A percentile compares a stretch with the other conserved stretches of the same genome.
Evolutionary conservation across 2,888 invertebrate species (phyloP).

Genomic region (Gerris lacustris): DNA sequence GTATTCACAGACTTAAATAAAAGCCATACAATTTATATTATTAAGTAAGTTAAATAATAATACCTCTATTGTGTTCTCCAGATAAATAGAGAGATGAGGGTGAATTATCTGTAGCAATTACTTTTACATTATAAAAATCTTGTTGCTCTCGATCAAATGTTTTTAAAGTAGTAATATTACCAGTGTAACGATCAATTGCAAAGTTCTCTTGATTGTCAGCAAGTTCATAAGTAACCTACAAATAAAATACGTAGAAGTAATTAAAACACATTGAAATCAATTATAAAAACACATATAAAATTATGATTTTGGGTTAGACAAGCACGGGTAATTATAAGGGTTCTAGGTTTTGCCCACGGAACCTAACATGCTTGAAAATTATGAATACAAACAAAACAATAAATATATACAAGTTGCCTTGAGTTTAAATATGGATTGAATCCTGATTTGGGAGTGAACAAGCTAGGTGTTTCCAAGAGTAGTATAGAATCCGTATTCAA

Average conservation of each 20-base stretch:
- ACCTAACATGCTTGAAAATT: too few relatives aligned
- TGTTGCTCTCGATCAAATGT: slow-evolving; percentile 77
- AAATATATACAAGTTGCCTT: too few relatives aligned
- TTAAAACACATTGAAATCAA: slow-evolving; percentile 3
- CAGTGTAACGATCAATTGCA: slow-evolving; percentile 68
- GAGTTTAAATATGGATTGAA: too few relatives aligned
- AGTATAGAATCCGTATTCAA: too few relatives aligned
- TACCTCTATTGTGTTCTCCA: slow-evolving; percentile 57
- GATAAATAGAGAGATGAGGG: slow-evolving; percentile 59
- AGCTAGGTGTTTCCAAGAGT: too few relatives aligned
- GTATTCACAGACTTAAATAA: too few relatives aligned
- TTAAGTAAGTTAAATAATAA: background rate
- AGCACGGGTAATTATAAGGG: too few relatives aligned
- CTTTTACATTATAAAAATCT: slow-evolving; percentile 76
- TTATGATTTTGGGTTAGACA: too few relatives aligned
- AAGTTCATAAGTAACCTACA: slow-evolving; percentile 58
- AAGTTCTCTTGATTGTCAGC: slow-evolving; percentile 60
- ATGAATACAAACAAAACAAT: too few relatives aligned
- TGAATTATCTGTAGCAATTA: slow-evolving; percentile 80
- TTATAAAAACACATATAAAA: background rate
- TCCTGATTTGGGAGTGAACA: too few relatives aligned
- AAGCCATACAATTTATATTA: too few relatives aligned
- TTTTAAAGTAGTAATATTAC: slow-evolving; percentile 70
- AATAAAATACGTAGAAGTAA: slow-evolving; percentile 12
- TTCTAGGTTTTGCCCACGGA: too few relatives aligned